Percentiles rank a stretch among this genome's conserved stretches.
phyloP scores from a whole-genome alignment of 2,797 vertebrate species.

The Phrynocephalus forsythii region DNA sequence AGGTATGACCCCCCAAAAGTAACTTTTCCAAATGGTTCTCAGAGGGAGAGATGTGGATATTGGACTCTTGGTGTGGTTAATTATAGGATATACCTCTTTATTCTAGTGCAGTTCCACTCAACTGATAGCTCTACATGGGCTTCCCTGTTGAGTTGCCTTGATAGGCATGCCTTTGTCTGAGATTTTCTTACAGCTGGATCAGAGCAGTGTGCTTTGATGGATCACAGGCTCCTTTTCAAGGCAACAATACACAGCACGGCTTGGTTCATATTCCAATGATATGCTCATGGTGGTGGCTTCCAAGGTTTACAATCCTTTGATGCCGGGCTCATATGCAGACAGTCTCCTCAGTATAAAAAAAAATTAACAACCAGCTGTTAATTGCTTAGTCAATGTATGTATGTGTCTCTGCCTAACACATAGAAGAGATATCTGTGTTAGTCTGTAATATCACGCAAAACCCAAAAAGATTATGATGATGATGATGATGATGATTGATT shows the following conservation, averaged over 20 bases:
- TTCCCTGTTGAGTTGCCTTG: conserved; percentile 1
- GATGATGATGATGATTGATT: too few species aligned
- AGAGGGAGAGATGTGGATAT: background rate
- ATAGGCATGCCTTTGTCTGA: background rate
- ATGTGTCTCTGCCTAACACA: conserved; percentile 2
- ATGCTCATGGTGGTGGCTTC: background rate
- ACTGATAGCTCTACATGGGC: background rate
- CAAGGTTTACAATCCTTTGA: accelerated
- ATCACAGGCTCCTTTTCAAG: background rate
- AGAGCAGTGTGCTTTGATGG: conserved; percentile 4
- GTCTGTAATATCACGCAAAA: too few species aligned
- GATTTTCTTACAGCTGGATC: background rate
- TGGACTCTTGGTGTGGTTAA: background rate
- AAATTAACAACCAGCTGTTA: conserved; percentile 11
- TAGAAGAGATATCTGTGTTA: too few species aligned
- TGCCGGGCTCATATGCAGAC: background rate
- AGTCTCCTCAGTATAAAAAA: background rate
- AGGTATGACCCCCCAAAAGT: background rate
- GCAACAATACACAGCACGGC: background rate
- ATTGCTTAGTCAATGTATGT: background rate
- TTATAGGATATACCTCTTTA: background rate
- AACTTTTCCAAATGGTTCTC: background rate
- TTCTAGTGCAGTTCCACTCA: background rate
- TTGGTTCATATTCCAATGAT: conserved; percentile 18
- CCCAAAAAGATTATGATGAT: too few species aligned